Percentiles rank a stretch among this genome's conserved stretches.
phyloP scores from a whole-genome alignment of 1,140 invertebrate species.

The Anagrus nilaparvatae region DNA sequence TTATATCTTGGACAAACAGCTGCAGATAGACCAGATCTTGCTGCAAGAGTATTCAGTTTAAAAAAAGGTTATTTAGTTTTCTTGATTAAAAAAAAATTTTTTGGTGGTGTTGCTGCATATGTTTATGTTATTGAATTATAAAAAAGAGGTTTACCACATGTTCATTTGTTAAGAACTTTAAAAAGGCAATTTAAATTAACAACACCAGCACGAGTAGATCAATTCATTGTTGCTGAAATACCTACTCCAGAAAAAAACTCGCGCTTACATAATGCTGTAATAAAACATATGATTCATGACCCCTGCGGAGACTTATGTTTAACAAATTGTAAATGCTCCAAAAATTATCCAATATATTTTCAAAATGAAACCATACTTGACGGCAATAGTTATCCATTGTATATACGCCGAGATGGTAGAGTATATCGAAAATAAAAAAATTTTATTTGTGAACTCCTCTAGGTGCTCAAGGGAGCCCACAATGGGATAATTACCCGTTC shows the following conservation, averaged over 20 bases:
- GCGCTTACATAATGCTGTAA: conserved; percentile 23
- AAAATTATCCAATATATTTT: not conserved
- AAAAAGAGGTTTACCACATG: conserved; percentile 34
- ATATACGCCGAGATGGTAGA: not conserved
- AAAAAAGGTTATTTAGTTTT: not conserved
- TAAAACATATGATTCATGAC: conserved; percentile 17
- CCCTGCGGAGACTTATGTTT: not conserved
- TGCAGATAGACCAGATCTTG: not conserved
- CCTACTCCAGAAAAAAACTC: conserved; percentile 35
- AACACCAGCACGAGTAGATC: not conserved
- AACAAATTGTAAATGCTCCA: not conserved
- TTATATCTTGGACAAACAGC: not conserved
- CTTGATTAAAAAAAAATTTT: conserved; percentile 2
- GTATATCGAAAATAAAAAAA: too few relatives aligned
- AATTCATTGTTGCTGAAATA: conserved; percentile 37
- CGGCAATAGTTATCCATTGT: not conserved
- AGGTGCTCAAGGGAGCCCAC: too few relatives aligned
- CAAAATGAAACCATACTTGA: not conserved
- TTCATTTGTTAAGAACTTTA: conserved; percentile 3
- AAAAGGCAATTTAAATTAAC: not conserved
- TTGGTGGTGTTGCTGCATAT: not conserved
- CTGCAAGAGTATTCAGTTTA: not conserved
- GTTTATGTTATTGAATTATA: conserved; percentile 5
- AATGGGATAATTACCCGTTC: too few relatives aligned
- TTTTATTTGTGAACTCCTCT: too few relatives aligned